Conservation (phyloP, 2,888 invertebrate genomes). For the Rhaphigaster nebulosa region DNA sequence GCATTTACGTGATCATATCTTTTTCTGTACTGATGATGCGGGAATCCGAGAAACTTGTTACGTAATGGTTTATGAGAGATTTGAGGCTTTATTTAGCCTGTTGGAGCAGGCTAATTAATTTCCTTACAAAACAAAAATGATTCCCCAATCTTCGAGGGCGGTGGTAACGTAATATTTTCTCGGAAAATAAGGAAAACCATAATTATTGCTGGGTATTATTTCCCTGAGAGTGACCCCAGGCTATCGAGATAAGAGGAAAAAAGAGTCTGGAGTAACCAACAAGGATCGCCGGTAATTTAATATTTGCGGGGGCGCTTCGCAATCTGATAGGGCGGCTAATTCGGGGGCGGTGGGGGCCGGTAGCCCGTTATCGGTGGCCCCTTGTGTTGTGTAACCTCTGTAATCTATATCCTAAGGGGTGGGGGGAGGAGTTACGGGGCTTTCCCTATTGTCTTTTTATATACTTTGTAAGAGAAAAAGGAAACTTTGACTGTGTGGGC, state of each 20-base stretch:
- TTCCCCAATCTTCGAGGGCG: background rate
- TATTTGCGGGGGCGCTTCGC: slow-evolving; percentile 38
- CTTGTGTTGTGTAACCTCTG: slow-evolving; percentile 53
- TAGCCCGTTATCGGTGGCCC: too few species aligned
- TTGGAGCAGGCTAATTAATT: background rate
- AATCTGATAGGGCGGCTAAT: slow-evolving; percentile 47
- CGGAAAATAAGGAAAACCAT: background rate
- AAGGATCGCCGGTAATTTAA: slow-evolving; percentile 37
- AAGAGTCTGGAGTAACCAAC: background rate
- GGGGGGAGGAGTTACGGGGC: background rate
- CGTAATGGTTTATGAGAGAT: too few species aligned
- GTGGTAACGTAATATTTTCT: background rate
- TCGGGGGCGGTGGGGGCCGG: background rate
- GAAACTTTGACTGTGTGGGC: background rate
- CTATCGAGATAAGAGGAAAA: background rate
- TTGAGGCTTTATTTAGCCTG: too few species aligned
- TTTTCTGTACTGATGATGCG: too few species aligned
- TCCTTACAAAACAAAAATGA: background rate
- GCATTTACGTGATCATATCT: too few species aligned
- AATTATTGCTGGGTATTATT: background rate
- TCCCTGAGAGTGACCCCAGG: background rate
- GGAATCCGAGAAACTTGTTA: too few species aligned
- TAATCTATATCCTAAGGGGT: slow-evolving; percentile 57
- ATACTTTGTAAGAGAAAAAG: background rate
- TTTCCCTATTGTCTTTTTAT: background rate